A percentile compares a stretch with the other conserved stretches of the same genome.
These are phyloP conservation scores for Ips typographus DNA, from an alignment of 1,140 invertebrate species.

Conservation along the genomic window DNA sequence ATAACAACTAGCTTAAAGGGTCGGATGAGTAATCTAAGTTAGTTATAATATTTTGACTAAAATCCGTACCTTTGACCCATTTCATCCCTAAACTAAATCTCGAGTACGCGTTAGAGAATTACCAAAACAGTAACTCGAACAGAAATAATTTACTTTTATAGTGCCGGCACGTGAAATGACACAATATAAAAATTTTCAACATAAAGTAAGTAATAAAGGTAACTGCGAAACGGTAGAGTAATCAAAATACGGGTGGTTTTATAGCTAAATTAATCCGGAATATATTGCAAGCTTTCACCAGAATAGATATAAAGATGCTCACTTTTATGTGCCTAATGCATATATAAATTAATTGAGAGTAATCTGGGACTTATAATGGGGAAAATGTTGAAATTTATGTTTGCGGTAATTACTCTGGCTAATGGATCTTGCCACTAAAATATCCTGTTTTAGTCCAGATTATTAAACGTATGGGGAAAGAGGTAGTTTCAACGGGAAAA, in stretches of 20 bases:
- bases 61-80: too few species aligned
- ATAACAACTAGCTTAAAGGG: too few species aligned
- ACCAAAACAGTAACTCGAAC: too few species aligned
- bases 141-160: too few species aligned
- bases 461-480: too few species aligned
- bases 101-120: too few species aligned
- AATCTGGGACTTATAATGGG: not conserved
- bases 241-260: not conserved
- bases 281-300: not conserved
- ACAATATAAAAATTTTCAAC: too few species aligned
- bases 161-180: too few species aligned
- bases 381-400: not conserved
- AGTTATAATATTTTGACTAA: too few species aligned
- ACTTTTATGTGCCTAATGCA: not conserved
- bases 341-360: constrained; percentile 2
- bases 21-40: too few species aligned
- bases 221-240: not conserved
- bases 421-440: not conserved
- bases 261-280: not conserved
- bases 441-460: not conserved
- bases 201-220: not conserved
- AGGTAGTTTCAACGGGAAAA: too few species aligned
- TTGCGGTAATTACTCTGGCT: constrained; percentile 1
- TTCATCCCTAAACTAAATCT: too few species aligned
- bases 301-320: constrained; percentile 3